Percentiles rank a stretch among this genome's conserved stretches.
Conservation (phyloP, 2,888 invertebrate genomes). For the Tupiocoris notatus region DNA sequence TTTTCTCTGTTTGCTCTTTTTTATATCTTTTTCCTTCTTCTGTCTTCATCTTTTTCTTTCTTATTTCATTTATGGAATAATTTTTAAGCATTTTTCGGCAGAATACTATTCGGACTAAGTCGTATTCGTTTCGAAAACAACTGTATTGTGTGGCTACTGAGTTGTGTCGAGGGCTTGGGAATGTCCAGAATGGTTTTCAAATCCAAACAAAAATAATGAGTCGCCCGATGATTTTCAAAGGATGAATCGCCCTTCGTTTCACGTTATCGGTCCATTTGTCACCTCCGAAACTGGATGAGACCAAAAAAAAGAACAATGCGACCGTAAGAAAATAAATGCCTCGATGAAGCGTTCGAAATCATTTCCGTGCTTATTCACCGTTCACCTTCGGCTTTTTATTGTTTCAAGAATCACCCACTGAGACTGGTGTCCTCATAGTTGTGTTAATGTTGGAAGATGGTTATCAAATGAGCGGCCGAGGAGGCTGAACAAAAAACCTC, state of each 20-base stretch:
- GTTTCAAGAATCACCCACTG: not conserved
- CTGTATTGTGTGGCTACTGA: no score
- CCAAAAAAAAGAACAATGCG: not conserved
- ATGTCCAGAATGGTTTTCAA: no score
- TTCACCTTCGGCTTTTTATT: not conserved
- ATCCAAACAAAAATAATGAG: not conserved
- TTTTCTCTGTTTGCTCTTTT: no score
- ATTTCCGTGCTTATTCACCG: slow-evolving; percentile 4
- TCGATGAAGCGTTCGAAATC: not conserved
- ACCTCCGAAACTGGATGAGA: not conserved
- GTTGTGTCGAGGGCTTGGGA: no score
- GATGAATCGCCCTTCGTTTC: not conserved
- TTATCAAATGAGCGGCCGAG: not conserved
- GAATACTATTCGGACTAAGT: no score
- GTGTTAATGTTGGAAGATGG: slow-evolving; percentile 17
- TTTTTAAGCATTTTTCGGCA: no score
- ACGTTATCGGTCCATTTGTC: slow-evolving; percentile 1
- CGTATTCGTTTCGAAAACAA: no score
- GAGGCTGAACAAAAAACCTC: not conserved
- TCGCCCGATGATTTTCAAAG: not conserved
- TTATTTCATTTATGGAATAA: no score
- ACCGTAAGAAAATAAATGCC: not conserved
- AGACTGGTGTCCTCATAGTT: slow-evolving; percentile 9
- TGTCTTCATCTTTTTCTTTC: no score
- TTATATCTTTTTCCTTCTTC: no score